Evolutionary conservation across 2,797 vertebrate genomes (phyloP), one percentile per base, ranked within the genome.

Genomic region (Channallabes apus): DNA sequence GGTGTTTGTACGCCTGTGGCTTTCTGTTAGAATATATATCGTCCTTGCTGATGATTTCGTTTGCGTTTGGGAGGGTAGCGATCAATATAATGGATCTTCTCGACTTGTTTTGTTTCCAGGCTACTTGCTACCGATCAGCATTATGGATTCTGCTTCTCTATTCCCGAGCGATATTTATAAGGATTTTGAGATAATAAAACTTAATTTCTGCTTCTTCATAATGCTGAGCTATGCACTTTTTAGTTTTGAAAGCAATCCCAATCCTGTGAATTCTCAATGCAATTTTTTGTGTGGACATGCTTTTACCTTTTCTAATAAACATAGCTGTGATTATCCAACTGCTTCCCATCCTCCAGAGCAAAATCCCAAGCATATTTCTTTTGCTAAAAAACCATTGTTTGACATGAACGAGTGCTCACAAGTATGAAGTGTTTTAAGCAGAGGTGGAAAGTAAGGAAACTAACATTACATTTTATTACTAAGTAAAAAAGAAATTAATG

Each of bases 141-240:
- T 73, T 54, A 56, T 56, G n/a, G 51, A 76, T 76, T 76, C 73
- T 68, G n/a, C 22, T 18, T 80, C 51, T 32, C 71, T 32, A 65
- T 81, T 67, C 15, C 24, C 71, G 15, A 46, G 2, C 11, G 27
- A 73, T 32, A 11, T 69, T 11, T 20, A 62, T 73, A 38, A 18
- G 61, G 62, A 65, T 32, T 72, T 73, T 73, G 46, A 59, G 22
- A 27, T 68, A 73, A 24, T 75, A 12, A 61, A 80, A 38, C 58
- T 80, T 22, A 24, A 54, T 71, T 62, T 64, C 29, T 72, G 6
- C 8, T 54, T 75, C 41, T 64, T 65, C 17, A 27, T 38, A 72
- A 54, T 51, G 12, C 58, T 38, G 18, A 51, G 20, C 14, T 62
- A n/a, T n/a, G 46, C 18, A 18, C 24, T 20, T 12, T 79, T 51